Conservation (phyloP, 2,113 vertebrate species). For the Hemichromis elongatus region DNA sequence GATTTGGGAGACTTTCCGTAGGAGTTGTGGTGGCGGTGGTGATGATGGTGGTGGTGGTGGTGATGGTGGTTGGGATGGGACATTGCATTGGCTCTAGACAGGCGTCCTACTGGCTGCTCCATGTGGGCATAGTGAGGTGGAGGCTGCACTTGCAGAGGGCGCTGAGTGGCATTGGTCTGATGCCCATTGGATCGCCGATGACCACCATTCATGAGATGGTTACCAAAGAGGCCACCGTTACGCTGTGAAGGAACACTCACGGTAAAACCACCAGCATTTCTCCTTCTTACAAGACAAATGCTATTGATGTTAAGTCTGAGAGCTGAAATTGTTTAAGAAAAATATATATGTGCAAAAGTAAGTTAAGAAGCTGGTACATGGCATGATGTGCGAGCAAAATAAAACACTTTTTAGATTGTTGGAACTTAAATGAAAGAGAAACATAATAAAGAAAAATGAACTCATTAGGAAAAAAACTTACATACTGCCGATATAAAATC, state of each 20-base stretch:
- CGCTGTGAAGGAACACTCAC: slow-evolving; percentile 80
- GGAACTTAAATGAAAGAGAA: slow-evolving; percentile 47
- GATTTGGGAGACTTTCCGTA: slow-evolving; percentile 91
- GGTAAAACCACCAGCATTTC: slow-evolving; percentile 43
- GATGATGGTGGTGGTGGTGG: slow-evolving; percentile 83
- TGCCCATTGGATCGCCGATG: slow-evolving; percentile 86
- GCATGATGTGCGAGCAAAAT: slow-evolving; percentile 60
- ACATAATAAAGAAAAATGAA: slow-evolving; percentile 28
- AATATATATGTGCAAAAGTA: slow-evolving; percentile 59
- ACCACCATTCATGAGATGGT: slow-evolving; percentile 91
- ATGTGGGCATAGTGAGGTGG: slow-evolving; percentile 85
- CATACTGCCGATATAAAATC: background rate
- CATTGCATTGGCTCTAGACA: slow-evolving; percentile 86
- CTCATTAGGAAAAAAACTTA: background rate
- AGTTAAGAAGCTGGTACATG: slow-evolving; percentile 67
- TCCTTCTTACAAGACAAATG: background rate
- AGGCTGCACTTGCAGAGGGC: slow-evolving; percentile 94
- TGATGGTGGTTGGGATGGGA: slow-evolving; percentile 86
- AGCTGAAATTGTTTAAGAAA: slow-evolving; percentile 37
- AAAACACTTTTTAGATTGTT: slow-evolving; percentile 31
- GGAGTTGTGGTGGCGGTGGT: slow-evolving; percentile 85
- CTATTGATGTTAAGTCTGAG: slow-evolving; percentile 61
- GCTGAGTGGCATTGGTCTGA: slow-evolving; percentile 94
- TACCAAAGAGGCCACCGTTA: slow-evolving; percentile 94
- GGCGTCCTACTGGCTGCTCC: slow-evolving; percentile 82